Evolutionary conservation across 2,113 vertebrate genomes (phyloP).

Genomic region (Psephotus haematonotus): DNA sequence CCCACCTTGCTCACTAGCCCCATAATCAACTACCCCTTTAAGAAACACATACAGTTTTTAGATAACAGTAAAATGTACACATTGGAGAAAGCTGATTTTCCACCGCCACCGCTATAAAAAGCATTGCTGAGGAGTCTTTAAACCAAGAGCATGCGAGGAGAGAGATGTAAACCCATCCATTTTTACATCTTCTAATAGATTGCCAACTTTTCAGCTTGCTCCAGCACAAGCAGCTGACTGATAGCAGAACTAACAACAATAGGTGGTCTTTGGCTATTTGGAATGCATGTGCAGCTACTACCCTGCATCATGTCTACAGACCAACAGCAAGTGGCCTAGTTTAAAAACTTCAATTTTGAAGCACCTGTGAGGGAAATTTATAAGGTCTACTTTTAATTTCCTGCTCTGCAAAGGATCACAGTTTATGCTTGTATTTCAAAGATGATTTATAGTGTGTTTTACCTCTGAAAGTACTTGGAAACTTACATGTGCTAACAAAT

Average conservation of each 20-base stretch:
- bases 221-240: not conserved
- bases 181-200: not conserved
- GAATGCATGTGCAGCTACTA: not conserved
- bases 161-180: not conserved
- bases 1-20: too few relatives aligned
- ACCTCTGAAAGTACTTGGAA: not conserved
- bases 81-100: not conserved
- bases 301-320: rapidly evolving
- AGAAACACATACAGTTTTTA: not conserved
- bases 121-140: not conserved
- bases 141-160: not conserved
- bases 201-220: not conserved
- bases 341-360: not conserved
- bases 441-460: not conserved
- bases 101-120: not conserved
- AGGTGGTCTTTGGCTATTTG: not conserved
- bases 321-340: not conserved
- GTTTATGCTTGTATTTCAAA: not conserved
- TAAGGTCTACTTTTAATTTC: not conserved
- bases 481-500: conserved; percentile 68
- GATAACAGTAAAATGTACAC: not conserved
- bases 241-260: not conserved
- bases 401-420: not conserved
- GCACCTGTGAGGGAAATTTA: not conserved
- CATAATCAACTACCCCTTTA: not conserved